These are phyloP conservation scores for Sapayoa aenigma DNA, from an alignment of 2,113 vertebrate genomes.

Conservation along the genomic window DNA sequence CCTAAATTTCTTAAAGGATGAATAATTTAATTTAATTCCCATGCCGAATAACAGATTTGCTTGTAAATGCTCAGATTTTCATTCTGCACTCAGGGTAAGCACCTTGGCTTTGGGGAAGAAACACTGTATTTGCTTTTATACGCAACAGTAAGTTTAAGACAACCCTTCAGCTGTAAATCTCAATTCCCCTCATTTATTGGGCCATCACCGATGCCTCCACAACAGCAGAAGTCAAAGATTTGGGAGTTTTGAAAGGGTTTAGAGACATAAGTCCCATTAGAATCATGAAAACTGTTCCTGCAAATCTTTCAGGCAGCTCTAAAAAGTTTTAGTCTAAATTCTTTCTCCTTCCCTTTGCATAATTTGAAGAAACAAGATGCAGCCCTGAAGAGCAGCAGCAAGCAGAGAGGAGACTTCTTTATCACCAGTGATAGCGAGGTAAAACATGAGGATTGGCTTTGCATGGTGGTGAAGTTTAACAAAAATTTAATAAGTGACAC, in stretches of 20 bases:
- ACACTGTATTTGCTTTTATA: slow-evolving; percentile 35
- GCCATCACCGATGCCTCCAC: neutral
- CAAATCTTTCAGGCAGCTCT: neutral
- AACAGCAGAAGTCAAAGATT: slow-evolving; percentile 23
- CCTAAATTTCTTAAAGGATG: slow-evolving; percentile 60
- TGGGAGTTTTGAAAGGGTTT: slow-evolving; percentile 8
- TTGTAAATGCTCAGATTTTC: slow-evolving; percentile 38
- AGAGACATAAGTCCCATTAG: neutral
- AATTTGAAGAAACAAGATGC: neutral
- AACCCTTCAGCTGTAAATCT: slow-evolving; percentile 37
- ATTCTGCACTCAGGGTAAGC: slow-evolving; percentile 31
- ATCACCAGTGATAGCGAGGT: neutral
- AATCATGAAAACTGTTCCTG: neutral
- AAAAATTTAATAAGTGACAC: neutral
- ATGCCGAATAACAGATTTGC: slow-evolving; percentile 36
- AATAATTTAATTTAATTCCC: slow-evolving; percentile 58
- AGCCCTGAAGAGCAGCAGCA: neutral
- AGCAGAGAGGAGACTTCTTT: rapidly evolving
- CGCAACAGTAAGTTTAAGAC: neutral
- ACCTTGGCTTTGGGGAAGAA: neutral
- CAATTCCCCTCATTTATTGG: slow-evolving; percentile 24
- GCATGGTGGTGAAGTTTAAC: neutral
- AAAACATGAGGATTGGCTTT: neutral
- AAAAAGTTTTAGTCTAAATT: neutral
- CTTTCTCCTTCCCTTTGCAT: neutral